Evolutionary conservation across 2,113 vertebrate species (phyloP), one percentile per base, ranked within the genome.

Genomic region (Alethe castanea): DNA sequence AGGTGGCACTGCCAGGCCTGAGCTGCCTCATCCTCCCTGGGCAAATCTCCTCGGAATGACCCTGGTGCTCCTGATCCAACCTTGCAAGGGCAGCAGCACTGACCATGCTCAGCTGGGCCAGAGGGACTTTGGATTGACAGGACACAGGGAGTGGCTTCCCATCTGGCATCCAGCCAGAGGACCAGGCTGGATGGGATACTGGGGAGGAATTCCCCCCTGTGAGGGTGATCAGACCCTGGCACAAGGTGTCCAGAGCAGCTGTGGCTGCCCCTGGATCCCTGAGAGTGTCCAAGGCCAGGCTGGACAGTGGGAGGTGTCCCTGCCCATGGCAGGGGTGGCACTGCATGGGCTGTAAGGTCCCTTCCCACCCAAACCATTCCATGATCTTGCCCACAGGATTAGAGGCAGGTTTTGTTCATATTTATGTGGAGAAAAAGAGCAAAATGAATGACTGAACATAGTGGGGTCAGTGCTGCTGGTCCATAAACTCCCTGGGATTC

Each of bases 201-300:
- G 53, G 28, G 45, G 3, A 11, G 31, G 6, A 38, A 66, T 73
- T 45, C 1, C 0, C 3, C 1, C 2, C 28, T 74, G 45, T 0
- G 24, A 45, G 33, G 19, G 1, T 25, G 53, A 23, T 0, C 7
- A 74, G 28, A 23, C 33, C 22, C 52, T 44, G 36, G 77, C 44
- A 29, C 60, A 81, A 36, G 35, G 2, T 72, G 44, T 31, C 50
- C 67, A 81, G 45, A 74, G 53, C 0, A 74, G 12, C 78, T 60
- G 78, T 4, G 53, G n/a, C 60, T 67, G 28, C 36, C 11, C 52
- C 45, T 45, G 44, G 44, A 74, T 67, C 78, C 45, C 69, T 53
- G 78, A n/a, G n/a, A 60, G 19, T 31, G 24, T 0, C 77, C 38
- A 3, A 60, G 16, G 29, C 29, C 47, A 31, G 53, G 47, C 0